Base-by-base conservation (phyloP, 2,113 vertebrate genomes). In the Tylochromis polylepis region DNA sequence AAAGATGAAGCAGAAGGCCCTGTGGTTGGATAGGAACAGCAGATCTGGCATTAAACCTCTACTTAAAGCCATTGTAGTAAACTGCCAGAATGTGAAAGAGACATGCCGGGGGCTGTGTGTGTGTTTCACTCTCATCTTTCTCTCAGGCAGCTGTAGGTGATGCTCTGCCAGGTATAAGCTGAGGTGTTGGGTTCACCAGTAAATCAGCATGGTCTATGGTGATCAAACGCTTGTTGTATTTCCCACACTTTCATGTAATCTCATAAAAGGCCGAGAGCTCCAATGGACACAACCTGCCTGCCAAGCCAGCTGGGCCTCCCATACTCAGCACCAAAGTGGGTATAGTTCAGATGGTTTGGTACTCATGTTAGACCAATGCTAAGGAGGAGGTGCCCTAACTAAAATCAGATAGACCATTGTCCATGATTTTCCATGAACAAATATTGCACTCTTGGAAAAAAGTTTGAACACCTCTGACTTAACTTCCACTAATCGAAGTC, bases 221-320 rank as follows among this genome's bases (percentile, higher is more conserved):
- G 92, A 94, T 95, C 93, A 93, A 96, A 95, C 51, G 31, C 85
- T 92, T 70, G 85, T 90, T 75, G 72, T 89, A 91, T 91, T 95
- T 91, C 93, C 87, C 88, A 87, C 83, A 58, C 93, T 95, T 94
- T 94, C 88, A 95, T 94, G 87, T 93, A 83, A 93, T 93, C 93
- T 94, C 92, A 88, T 95, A 94, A 95, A 95, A 94, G 72, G 20
- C 79, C 1, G 31, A 83, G 36, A 15, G 41, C 86, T 72, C 88
- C 82, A 82, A 90, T 51, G 82, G 87, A 86, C 60, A 62, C 67
- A 82, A 59, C 55, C 78, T 81, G 91, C 82, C 53, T 90, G 90
- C 94, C 86, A 93, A 88, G 83, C 11, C 78, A 70, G 53, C 84
- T 38, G 22, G 84, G 89, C 91, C 93, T 92, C 90, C 85, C 70